Evolutionary conservation across 2,797 vertebrate genomes (phyloP).

Genomic region (Bradypodion ventrale): DNA sequence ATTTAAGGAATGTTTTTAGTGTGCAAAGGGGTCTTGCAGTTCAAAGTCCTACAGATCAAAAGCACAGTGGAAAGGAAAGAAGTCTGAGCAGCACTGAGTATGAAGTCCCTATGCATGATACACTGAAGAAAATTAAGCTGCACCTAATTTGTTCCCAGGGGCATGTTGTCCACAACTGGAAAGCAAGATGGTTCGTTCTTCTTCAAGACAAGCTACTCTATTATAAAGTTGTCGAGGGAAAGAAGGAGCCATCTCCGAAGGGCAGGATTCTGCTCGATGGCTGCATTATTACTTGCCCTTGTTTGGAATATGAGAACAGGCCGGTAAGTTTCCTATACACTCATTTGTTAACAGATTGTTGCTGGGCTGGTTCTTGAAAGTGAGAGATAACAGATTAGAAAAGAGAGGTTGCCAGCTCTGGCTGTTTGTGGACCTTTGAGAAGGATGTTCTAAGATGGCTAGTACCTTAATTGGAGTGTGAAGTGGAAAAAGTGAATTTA

Average conservation of each 20-base stretch:
- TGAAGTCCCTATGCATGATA: neutral
- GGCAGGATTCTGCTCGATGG: slow-evolving; percentile 85
- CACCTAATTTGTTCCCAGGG: slow-evolving; percentile 75
- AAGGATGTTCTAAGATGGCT: neutral
- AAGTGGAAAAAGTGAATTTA: neutral
- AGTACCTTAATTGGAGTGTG: too few relatives aligned
- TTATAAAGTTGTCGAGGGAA: slow-evolving; percentile 88
- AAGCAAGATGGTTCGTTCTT: slow-evolving; percentile 91
- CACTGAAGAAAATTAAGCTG: neutral
- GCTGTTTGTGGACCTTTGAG: neutral
- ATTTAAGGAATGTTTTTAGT: neutral
- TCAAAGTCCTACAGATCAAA: neutral
- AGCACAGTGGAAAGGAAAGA: neutral
- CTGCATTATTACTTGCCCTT: slow-evolving; percentile 88
- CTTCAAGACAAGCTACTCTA: slow-evolving; percentile 88
- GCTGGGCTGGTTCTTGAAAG: neutral
- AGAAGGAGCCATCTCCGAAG: slow-evolving; percentile 83
- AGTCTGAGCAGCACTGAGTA: neutral
- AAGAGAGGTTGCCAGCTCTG: neutral
- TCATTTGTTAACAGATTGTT: neutral
- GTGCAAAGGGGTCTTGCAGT: neutral
- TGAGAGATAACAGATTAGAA: neutral
- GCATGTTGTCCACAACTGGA: slow-evolving; percentile 94
- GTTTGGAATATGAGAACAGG: slow-evolving; percentile 88
- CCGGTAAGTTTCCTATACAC: slow-evolving; percentile 79